Percentiles rank a stretch among this genome's conserved stretches.
phyloP scores from a whole-genome alignment of 37 sponge, comb jelly and placozoan genomes.

The Axinella damicornis region DNA sequence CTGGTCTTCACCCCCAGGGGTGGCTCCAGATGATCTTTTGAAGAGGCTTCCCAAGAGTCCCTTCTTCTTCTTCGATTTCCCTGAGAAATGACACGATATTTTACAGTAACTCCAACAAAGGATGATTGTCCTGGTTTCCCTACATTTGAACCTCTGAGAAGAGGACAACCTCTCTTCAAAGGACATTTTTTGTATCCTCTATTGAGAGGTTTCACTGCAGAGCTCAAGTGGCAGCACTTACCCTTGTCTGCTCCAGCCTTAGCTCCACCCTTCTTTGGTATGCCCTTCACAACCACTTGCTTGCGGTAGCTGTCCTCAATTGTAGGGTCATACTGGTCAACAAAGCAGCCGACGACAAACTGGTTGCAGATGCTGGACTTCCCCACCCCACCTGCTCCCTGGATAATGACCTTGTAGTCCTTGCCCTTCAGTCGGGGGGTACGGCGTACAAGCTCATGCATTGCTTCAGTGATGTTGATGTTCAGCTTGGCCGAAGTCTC shows the following conservation, averaged over 20 bases:
- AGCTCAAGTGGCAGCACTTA: too few relatives aligned
- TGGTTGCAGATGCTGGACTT: conserved; percentile 83
- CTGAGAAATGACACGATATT: not conserved
- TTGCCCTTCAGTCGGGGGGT: conserved; percentile 62
- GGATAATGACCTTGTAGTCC: conserved; percentile 76
- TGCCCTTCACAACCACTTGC: conserved; percentile 74
- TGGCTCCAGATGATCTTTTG: conserved; percentile 18
- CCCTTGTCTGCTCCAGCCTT: too few relatives aligned
- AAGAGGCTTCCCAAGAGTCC: conserved; percentile 57
- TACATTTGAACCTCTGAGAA: too few relatives aligned
- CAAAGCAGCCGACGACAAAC: conserved; percentile 78
- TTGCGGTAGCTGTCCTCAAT: conserved; percentile 96
- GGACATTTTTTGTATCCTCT: too few relatives aligned
- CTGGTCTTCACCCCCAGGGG: not conserved
- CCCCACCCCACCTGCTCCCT: conserved; percentile 93
- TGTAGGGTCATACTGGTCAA: conserved; percentile 90
- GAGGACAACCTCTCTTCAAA: too few relatives aligned
- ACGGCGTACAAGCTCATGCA: conserved; percentile 80
- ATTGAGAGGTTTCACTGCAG: too few relatives aligned
- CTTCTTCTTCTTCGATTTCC: conserved; percentile 11
- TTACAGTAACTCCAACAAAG: too few relatives aligned
- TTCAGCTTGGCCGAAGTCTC: conserved; percentile 93
- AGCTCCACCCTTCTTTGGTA: conserved; percentile 28
- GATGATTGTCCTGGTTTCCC: too few relatives aligned
- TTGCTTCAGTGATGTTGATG: conserved; percentile 77